Conservation (phyloP, 2,888 invertebrate species). For the Gasteruption jaculator region DNA sequence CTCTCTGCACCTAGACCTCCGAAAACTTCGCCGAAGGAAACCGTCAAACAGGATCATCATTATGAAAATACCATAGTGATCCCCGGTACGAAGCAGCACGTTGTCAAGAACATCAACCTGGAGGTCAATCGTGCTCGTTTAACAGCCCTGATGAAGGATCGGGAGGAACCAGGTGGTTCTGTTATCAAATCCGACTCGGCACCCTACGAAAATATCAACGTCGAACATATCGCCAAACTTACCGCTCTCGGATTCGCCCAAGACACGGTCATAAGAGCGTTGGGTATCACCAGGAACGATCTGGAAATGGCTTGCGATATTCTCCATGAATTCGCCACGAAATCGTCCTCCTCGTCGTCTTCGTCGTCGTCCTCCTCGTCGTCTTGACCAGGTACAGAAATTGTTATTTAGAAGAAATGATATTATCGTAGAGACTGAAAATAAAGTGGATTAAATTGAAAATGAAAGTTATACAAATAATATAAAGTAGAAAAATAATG, state of each 20-base stretch:
- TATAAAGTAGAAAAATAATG: too few species aligned
- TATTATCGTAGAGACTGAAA: too few species aligned
- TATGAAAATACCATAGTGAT: slow-evolving; percentile 56
- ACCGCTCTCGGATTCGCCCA: slow-evolving; percentile 88
- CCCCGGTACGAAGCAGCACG: slow-evolving; percentile 49
- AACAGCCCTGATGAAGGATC: slow-evolving; percentile 44
- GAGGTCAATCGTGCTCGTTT: slow-evolving; percentile 42
- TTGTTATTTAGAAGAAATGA: neutral
- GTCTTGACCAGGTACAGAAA: slow-evolving; percentile 45
- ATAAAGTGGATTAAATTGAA: too few species aligned
- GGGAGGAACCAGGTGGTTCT: slow-evolving; percentile 38
- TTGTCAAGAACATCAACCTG: slow-evolving; percentile 47
- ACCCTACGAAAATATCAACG: slow-evolving; percentile 82
- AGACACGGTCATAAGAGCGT: slow-evolving; percentile 84
- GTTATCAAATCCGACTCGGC: slow-evolving; percentile 47
- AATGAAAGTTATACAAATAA: too few species aligned
- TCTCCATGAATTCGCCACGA: slow-evolving; percentile 81
- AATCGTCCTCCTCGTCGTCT: too few species aligned
- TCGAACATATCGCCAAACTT: slow-evolving; percentile 84
- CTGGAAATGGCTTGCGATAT: slow-evolving; percentile 95
- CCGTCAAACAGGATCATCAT: slow-evolving; percentile 51
- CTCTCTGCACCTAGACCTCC: slow-evolving; percentile 42
- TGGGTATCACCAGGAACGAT: slow-evolving; percentile 90
- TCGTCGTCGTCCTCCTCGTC: too few species aligned
- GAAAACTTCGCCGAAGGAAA: slow-evolving; percentile 37